Percentiles rank a stretch among this genome's conserved stretches.
Evolutionary conservation across 2,113 vertebrate species (phyloP).

Genomic region (Ursus arctos): DNA sequence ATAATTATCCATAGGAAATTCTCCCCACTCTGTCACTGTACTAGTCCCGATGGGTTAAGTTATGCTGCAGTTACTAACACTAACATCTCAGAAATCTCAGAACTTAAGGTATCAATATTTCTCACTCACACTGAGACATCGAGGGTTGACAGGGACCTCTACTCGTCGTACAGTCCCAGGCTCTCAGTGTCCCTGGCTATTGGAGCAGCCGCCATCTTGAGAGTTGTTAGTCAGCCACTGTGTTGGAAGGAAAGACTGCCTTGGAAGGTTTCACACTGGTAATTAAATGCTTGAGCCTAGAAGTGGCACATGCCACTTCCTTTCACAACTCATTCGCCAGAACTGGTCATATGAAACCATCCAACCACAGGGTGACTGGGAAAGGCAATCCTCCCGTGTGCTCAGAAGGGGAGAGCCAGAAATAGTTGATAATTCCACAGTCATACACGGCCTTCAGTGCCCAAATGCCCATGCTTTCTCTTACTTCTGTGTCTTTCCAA

Average conservation of each 20-base stretch:
- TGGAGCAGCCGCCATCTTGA: not conserved
- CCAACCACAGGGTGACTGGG: not conserved
- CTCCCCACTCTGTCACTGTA: not conserved
- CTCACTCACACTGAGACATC: not conserved
- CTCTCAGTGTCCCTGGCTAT: not conserved
- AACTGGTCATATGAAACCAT: not conserved
- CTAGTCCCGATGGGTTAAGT: not conserved
- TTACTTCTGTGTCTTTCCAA: not conserved
- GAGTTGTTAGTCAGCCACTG: not conserved
- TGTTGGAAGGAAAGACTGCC: not conserved
- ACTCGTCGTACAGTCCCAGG: not conserved
- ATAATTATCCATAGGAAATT: not conserved
- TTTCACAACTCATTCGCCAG: not conserved
- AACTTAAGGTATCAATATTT: not conserved
- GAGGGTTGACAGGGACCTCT: not conserved
- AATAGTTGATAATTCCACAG: not conserved
- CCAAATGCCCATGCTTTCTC: not conserved
- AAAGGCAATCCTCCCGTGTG: not conserved
- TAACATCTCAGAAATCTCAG: not conserved
- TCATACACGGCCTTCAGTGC: rapidly evolving
- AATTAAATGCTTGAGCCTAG: not conserved
- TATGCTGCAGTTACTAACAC: not conserved
- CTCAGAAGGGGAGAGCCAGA: not conserved
- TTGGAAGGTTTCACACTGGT: not conserved
- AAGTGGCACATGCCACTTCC: not conserved